These are phyloP conservation scores for Timandra comae DNA, from an alignment of 2,888 invertebrate species.

Conservation along the genomic window DNA sequence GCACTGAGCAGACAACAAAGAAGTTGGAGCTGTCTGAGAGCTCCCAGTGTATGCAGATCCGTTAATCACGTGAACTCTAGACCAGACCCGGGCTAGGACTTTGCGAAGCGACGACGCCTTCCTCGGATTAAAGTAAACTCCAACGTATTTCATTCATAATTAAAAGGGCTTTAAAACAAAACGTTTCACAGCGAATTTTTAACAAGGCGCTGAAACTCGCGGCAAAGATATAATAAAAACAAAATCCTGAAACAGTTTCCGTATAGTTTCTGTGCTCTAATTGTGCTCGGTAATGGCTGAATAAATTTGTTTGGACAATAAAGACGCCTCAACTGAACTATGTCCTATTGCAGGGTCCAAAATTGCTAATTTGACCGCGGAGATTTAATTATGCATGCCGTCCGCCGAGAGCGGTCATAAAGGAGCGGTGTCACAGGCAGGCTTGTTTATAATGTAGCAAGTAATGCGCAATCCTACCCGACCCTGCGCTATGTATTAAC, in stretches of 20 bases:
- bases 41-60: slow-evolving; percentile 19
- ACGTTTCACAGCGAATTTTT: slow-evolving; percentile 16
- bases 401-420: slow-evolving; percentile 59
- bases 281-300: slow-evolving; percentile 61
- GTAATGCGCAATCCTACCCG: slow-evolving; percentile 65
- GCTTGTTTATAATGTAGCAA: slow-evolving; percentile 74
- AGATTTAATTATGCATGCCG: slow-evolving; percentile 76
- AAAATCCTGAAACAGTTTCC: slow-evolving; percentile 31
- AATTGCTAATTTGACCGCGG: slow-evolving; percentile 74
- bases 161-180: slow-evolving; percentile 29
- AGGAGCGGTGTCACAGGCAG: slow-evolving; percentile 67
- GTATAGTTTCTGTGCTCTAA: slow-evolving; percentile 46
- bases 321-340: slow-evolving; percentile 69
- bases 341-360: slow-evolving; percentile 65
- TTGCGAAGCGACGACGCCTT: slow-evolving; percentile 8
- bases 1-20: slow-evolving; percentile 20
- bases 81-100: slow-evolving; percentile 7
- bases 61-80: slow-evolving; percentile 24
- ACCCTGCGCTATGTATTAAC: slow-evolving; percentile 62
- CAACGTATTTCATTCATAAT: slow-evolving; percentile 29
- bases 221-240: slow-evolving; percentile 44
- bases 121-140: slow-evolving; percentile 25
- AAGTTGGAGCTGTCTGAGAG: slow-evolving; percentile 13
- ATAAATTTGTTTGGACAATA: slow-evolving; percentile 68
- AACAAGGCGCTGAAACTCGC: slow-evolving; percentile 27